Evolutionary conservation across 2,113 vertebrate species (phyloP).

Genomic region (Scophthalmus maximus): DNA sequence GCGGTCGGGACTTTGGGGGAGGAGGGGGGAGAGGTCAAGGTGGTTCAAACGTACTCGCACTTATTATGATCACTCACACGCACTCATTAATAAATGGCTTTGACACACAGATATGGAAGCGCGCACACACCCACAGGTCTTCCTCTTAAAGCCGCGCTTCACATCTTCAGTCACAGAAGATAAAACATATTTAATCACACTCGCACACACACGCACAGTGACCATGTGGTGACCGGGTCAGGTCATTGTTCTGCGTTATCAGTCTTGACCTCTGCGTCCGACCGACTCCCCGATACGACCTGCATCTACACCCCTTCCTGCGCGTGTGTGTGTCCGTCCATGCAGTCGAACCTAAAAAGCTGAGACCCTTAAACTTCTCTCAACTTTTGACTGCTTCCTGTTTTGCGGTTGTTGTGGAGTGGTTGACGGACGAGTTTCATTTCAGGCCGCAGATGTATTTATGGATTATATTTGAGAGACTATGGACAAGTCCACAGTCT

Average conservation of each 20-base stretch:
- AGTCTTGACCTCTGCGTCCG: constrained; percentile 63
- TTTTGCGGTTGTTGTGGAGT: constrained; percentile 24
- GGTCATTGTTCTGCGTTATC: constrained; percentile 79
- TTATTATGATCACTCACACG: neutral
- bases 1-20: constrained; percentile 50
- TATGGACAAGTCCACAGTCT: too few relatives aligned
- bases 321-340: constrained; percentile 51
- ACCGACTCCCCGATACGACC: constrained; percentile 58
- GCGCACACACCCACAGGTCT: neutral
- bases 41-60: neutral
- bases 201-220: constrained; percentile 1
- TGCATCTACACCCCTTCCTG: constrained; percentile 71
- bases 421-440: neutral
- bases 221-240: constrained; percentile 61
- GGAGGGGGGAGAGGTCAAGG: neutral
- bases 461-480: too few relatives aligned
- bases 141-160: too few relatives aligned
- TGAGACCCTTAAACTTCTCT: constrained; percentile 53
- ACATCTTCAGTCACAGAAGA: too few relatives aligned
- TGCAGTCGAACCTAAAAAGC: constrained; percentile 53
- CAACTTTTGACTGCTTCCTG: constrained; percentile 72
- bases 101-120: neutral
- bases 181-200: neutral
- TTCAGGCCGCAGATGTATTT: too few relatives aligned
- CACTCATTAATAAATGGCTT: too few relatives aligned